Base-by-base conservation (phyloP, 64 coral and sea anemone genomes). In the Anthopleura sola region DNA sequence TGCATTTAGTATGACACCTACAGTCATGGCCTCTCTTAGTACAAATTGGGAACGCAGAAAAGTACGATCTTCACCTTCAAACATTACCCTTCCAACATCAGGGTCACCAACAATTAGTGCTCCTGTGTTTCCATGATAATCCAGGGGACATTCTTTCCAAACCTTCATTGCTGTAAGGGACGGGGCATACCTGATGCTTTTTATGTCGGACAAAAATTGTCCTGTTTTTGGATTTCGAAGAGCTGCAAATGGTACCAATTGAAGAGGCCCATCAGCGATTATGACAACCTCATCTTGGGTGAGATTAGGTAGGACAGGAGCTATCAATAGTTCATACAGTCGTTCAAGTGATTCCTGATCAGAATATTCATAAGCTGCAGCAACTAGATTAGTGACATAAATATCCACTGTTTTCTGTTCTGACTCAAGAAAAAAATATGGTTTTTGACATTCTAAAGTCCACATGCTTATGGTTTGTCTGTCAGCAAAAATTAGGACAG, bases 161-260 rank as follows among this genome's bases (percentile, higher is more conserved):
- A 37, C 47, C 51, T 86, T 91, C 32, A 91, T 69, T 23, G 66
- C 68, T 82, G 90, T 68, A 14, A 91, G 69, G 28, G 90, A 91
- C 31, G 90, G 90, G 6, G 78, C 58, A 49, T 86, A 24, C 36
- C 90, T 38, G 23, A 91, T 86, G 51, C 90, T 46, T 13, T 86
- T 78, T 80, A 60, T 86, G 18, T 86, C 90, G 17, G 77, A 88
- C 75, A 0, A 91, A 77, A 29, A 34, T 51, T 80, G 68, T 39
- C 37, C 74, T 87, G 75, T 55, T 55, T 47, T 81, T 38, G n/a
- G 16, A 29, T 91, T 55, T 82, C 78, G 77, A 55, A 91, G 68
- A 36, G 90, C 90, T 29, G 85, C 84, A 38, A 86, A 91, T 13
- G 85, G 85, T 18, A 91, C 49, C 39, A 47, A 82, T 1, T 74